A percentile compares a stretch with the other conserved stretches of the same genome.
Conservation (phyloP, 2,888 invertebrate genomes). For the Hydriomena furcata region DNA sequence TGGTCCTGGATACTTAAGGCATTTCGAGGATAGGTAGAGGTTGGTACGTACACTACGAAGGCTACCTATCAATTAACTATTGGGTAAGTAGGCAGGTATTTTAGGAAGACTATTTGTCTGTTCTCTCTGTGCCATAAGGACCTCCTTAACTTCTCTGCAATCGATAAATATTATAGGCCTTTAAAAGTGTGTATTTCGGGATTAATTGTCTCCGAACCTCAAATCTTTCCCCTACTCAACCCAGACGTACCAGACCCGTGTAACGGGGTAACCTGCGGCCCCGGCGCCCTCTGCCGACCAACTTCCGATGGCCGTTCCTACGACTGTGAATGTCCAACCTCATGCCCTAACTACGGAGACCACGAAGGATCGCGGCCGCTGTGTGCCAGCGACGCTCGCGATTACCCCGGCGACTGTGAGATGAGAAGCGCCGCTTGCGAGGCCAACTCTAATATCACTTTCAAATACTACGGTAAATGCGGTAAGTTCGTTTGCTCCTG, state of each 20-base stretch:
- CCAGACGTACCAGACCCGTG: constrained; percentile 88
- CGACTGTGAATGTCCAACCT: constrained; percentile 90
- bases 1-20: too few species aligned
- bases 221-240: neutral
- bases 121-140: too few species aligned
- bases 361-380: constrained; percentile 90
- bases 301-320: constrained; percentile 87
- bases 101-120: too few species aligned
- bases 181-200: too few species aligned
- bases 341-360: constrained; percentile 93
- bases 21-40: too few species aligned
- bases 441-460: constrained; percentile 88
- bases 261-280: constrained; percentile 89
- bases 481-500: constrained; percentile 86
- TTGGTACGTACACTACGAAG: too few species aligned
- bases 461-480: constrained; percentile 93
- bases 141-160: too few species aligned
- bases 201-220: neutral
- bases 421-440: constrained; percentile 91
- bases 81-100: too few species aligned
- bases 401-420: constrained; percentile 94
- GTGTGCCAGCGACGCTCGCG: constrained; percentile 92
- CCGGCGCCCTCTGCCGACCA: constrained; percentile 89
- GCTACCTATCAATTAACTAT: too few species aligned
- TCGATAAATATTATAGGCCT: too few species aligned